Evolutionary conservation across 2,888 invertebrate genomes (phyloP).

Genomic region (Acleris laterana): DNA sequence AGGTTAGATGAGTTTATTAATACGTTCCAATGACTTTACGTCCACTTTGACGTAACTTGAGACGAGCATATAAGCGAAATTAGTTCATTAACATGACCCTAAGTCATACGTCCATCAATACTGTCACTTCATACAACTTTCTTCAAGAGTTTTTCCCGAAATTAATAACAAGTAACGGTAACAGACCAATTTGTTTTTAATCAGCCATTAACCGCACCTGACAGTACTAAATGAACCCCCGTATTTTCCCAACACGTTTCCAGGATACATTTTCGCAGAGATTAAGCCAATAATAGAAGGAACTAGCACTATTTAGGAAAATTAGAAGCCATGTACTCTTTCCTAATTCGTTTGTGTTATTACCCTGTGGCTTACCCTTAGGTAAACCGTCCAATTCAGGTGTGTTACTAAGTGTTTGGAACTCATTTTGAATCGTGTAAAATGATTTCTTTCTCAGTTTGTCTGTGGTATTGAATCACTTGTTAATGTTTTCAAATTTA

Average conservation of each 20-base stretch:
- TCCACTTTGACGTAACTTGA: too few relatives aligned
- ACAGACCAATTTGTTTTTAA: conserved; percentile 20
- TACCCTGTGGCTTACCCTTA: conserved; percentile 33
- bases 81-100: too few relatives aligned
- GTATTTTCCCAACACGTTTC: conserved; percentile 23
- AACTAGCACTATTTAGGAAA: conserved; percentile 40
- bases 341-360: conserved; percentile 39
- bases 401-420: conserved; percentile 13
- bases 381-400: conserved; percentile 22
- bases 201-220: conserved; percentile 15
- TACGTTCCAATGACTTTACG: too few relatives aligned
- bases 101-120: too few relatives aligned
- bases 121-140: too few relatives aligned
- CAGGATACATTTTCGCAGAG: conserved; percentile 37
- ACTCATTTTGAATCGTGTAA: conserved; percentile 9
- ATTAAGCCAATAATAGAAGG: conserved; percentile 39
- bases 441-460: background rate
- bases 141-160: too few relatives aligned
- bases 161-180: too few relatives aligned
- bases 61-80: too few relatives aligned
- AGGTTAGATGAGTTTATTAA: too few relatives aligned
- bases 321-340: conserved; percentile 37
- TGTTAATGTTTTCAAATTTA: background rate
- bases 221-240: conserved; percentile 21
- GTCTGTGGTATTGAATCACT: too few relatives aligned